Evolutionary conservation across 2,888 invertebrate genomes (phyloP).

Genomic region (Nymphalis urticae): DNA sequence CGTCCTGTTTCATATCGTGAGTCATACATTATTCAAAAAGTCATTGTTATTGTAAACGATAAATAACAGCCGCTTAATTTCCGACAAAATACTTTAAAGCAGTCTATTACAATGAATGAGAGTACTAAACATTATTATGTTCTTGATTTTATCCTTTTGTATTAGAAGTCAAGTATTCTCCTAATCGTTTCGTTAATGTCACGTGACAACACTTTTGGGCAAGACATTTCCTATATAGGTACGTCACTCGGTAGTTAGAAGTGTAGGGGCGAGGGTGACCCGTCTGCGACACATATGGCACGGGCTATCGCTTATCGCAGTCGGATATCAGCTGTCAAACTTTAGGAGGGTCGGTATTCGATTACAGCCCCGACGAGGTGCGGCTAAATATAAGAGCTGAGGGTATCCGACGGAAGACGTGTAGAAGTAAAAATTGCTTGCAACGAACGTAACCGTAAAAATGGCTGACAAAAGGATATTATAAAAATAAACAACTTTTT

Average conservation of each 20-base stretch:
- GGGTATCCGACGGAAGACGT: slow-evolving; percentile 35
- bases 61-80: background rate
- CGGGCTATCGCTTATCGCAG: slow-evolving; percentile 63
- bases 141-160: too few species aligned
- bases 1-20: background rate
- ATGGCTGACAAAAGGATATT: too few species aligned
- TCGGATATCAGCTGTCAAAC: slow-evolving; percentile 73
- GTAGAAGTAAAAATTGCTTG: slow-evolving; percentile 32
- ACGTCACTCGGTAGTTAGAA: slow-evolving; percentile 17
- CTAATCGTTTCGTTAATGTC: slow-evolving; percentile 13
- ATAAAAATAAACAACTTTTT: too few species aligned
- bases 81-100: background rate
- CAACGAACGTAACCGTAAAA: too few species aligned
- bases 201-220: slow-evolving; percentile 1
- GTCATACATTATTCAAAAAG: background rate
- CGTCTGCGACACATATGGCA: slow-evolving; percentile 58
- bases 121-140: too few species aligned
- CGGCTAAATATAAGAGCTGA: slow-evolving; percentile 49
- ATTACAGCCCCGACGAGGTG: slow-evolving; percentile 47
- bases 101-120: too few species aligned
- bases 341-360: slow-evolving; percentile 51
- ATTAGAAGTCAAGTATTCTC: background rate
- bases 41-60: background rate
- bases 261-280: slow-evolving; percentile 39
- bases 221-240: slow-evolving; percentile 3